A percentile compares a stretch with the other conserved stretches of the same genome.
phyloP scores from a whole-genome alignment of 2,888 invertebrate genomes.

The Siphonodentalium dalli region DNA sequence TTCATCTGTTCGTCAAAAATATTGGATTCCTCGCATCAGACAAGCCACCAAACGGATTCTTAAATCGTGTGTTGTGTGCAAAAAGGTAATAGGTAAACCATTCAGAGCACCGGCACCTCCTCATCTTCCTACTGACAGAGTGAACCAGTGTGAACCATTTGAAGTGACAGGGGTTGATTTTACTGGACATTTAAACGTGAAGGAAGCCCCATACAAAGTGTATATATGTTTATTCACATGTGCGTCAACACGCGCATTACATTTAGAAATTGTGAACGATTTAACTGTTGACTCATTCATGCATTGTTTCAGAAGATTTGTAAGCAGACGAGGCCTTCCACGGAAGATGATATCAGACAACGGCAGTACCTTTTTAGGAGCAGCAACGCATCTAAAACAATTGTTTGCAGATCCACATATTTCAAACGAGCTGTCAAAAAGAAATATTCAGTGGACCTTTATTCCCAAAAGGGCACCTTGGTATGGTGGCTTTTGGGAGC shows the following conservation, averaged over 20 bases:
- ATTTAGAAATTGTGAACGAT: slow-evolving; percentile 24
- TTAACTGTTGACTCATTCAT: slow-evolving; percentile 19
- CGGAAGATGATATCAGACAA: slow-evolving; percentile 28
- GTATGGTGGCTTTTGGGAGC: too few relatives aligned
- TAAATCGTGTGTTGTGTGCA: slow-evolving; percentile 19
- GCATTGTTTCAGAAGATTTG: slow-evolving; percentile 22
- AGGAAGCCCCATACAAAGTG: slow-evolving; percentile 16
- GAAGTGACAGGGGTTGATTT: slow-evolving; percentile 26
- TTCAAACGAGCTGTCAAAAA: too few relatives aligned
- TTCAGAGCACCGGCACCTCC: slow-evolving; percentile 18
- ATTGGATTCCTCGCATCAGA: slow-evolving; percentile 21
- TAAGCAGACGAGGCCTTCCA: slow-evolving; percentile 19
- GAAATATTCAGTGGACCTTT: too few relatives aligned
- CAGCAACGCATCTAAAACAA: slow-evolving; percentile 2
- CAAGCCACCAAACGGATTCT: neutral
- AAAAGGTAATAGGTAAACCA: slow-evolving; percentile 15
- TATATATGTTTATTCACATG: slow-evolving; percentile 29
- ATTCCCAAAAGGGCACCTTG: too few relatives aligned
- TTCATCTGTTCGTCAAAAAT: slow-evolving; percentile 18
- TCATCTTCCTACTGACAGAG: slow-evolving; percentile 19
- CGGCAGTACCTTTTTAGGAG: slow-evolving; percentile 22
- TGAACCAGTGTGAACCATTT: slow-evolving; percentile 15
- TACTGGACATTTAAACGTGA: slow-evolving; percentile 10
- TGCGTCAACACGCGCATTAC: slow-evolving; percentile 24
- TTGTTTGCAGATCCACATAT: too few relatives aligned